Evolutionary conservation across 1,140 invertebrate genomes (phyloP).

Genomic region (Macrostomum lignano): DNA sequence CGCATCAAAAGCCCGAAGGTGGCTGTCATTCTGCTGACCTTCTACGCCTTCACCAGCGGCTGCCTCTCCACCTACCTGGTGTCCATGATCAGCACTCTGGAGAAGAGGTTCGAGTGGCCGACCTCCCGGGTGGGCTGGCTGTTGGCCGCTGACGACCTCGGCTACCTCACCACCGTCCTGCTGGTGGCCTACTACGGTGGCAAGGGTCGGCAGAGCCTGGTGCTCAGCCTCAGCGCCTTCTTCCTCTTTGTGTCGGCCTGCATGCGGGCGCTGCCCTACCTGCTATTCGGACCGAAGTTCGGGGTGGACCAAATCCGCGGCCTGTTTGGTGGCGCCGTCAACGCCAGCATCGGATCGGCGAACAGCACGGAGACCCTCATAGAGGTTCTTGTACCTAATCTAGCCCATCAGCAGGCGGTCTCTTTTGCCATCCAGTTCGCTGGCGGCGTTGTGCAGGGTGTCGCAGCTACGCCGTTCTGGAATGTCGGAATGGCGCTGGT

Average conservation of each 20-base stretch:
- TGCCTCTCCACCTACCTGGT: background rate
- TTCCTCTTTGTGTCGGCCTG: background rate
- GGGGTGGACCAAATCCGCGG: too few species aligned
- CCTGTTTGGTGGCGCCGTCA: too few species aligned
- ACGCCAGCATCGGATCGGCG: background rate
- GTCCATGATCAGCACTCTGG: background rate
- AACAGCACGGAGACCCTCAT: background rate
- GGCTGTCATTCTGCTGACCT: background rate
- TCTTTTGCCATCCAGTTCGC: background rate
- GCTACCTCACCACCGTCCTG: background rate
- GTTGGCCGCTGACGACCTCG: background rate
- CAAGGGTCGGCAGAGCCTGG: background rate
- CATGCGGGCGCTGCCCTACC: background rate
- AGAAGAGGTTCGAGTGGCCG: background rate
- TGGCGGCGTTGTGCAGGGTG: constrained; percentile 1
- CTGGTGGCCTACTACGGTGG: constrained; percentile 1
- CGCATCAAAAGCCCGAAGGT: background rate
- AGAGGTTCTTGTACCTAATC: background rate
- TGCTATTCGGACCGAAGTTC: background rate
- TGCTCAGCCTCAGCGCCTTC: background rate
- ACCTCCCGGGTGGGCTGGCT: background rate
- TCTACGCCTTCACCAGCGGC: background rate
- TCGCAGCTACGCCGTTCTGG: constrained; percentile 3
- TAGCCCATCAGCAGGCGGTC: background rate
- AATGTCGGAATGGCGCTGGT: constrained; percentile 1